Base-by-base conservation (phyloP, 2,888 invertebrate species). In the Chelonus formosanus region DNA sequence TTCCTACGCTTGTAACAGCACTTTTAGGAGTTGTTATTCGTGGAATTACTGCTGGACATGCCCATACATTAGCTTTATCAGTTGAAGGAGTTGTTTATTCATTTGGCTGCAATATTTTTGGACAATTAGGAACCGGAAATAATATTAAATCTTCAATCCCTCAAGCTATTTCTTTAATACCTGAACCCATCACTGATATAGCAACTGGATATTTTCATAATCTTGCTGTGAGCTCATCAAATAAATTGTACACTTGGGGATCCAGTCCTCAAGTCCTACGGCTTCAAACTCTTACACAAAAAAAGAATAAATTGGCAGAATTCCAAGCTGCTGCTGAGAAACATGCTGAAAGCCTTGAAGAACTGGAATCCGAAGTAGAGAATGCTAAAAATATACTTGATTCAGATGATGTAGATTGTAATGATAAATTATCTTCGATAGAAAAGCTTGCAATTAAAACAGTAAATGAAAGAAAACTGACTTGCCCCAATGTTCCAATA, bases 181-280 rank as follows among this genome's bases (percentile, higher is more conserved):
- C 87, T 34, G 88, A 88, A 71, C 86, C 85, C 72, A 86, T 89
- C 52, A 80, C 80, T 4, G 78, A 84, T 40, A 85, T 91, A 67
- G 85, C 89, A 7, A 88, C 92, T 56, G 90, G 90, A 74, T 92
- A 91, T 85, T 94, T 93, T 84, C 92, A 92, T 77, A 92, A 90
- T 85, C 85, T 92, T 78, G 91, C 89, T 45, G 87, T 92, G 67
- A 89, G 89, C 69, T 85, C 85, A 10, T 86, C 88, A 63, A 90
- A 92, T 78, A 87, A 87, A 73, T 86, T 93, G 58, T 92, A 89
- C 78, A 87, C 88, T 0, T 94, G 93, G 93, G 93, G 93, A 3
- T 88, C 90, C 52, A 92, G 91, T 78, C 93, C 93, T 0, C 91
- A 92, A 80, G 89, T 90, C 67, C 84, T 93, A 5, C 86, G 92